Evolutionary conservation across 1,140 invertebrate species (phyloP).

Genomic region (Solenopsis fugax): DNA sequence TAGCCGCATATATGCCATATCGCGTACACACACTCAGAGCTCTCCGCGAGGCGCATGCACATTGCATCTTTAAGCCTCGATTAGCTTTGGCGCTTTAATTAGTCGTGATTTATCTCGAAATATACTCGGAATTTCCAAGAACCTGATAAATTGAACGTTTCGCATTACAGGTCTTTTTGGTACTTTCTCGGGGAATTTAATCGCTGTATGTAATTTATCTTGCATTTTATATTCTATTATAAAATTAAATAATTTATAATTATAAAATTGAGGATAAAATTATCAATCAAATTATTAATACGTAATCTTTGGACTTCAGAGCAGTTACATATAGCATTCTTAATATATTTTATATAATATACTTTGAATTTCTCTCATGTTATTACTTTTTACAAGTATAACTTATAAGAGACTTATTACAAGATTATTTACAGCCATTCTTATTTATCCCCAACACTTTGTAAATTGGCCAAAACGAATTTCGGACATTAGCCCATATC

Average conservation of each 20-base stretch:
- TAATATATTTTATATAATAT: neutral
- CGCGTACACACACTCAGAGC: neutral
- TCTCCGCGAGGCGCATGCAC: neutral
- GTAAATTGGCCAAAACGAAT: neutral
- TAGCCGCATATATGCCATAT: constrained; percentile 4
- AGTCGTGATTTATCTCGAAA: neutral
- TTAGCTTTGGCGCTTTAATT: constrained; percentile 14
- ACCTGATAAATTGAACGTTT: neutral
- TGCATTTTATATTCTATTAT: neutral
- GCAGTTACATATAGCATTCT: neutral
- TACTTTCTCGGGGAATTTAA: neutral
- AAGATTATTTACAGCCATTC: neutral
- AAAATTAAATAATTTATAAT: neutral
- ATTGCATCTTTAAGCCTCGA: constrained; percentile 5
- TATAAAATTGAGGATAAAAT: neutral
- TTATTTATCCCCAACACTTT: neutral
- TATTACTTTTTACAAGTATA: neutral
- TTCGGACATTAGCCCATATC: neutral
- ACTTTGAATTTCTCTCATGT: neutral
- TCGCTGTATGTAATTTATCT: neutral
- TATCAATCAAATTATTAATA: constrained; percentile 1
- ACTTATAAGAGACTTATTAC: neutral
- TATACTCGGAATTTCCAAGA: neutral
- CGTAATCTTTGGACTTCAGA: neutral
- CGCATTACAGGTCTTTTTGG: neutral